Percentiles rank a stretch among this genome's conserved stretches.
phyloP scores from a whole-genome alignment of 2,888 invertebrate species.

The Andrena chrysosceles region DNA sequence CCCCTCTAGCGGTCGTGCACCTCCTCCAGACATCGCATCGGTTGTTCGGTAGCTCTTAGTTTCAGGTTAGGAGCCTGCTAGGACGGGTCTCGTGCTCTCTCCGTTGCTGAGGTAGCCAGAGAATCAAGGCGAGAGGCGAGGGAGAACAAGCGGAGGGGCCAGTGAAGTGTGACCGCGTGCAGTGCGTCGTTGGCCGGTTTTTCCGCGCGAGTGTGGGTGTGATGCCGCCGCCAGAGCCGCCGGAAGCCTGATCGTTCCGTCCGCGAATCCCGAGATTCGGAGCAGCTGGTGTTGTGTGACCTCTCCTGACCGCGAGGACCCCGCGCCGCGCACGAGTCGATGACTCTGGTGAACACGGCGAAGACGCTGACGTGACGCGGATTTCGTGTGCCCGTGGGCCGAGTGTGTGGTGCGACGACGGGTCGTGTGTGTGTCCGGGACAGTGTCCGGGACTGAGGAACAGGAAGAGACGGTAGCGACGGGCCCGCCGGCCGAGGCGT shows the following conservation, averaged over 20 bases:
- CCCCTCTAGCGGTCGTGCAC: slow-evolving; percentile 79
- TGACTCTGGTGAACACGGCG: slow-evolving; percentile 54
- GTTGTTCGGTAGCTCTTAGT: slow-evolving; percentile 84
- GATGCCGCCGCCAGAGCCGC: slow-evolving; percentile 45
- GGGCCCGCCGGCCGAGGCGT: slow-evolving; percentile 70
- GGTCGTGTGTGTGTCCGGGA: slow-evolving; percentile 48
- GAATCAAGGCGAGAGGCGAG: slow-evolving; percentile 6
- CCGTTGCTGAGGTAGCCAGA: slow-evolving; percentile 67
- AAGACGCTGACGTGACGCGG: slow-evolving; percentile 44
- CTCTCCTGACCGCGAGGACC: slow-evolving; percentile 4
- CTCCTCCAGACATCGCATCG: slow-evolving; percentile 84
- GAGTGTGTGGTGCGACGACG: slow-evolving; percentile 54
- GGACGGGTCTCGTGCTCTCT: slow-evolving; percentile 84
- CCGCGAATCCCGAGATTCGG: slow-evolving; percentile 14
- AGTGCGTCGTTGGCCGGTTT: slow-evolving; percentile 45
- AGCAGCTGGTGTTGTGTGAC: slow-evolving; percentile 32
- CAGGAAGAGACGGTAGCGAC: slow-evolving; percentile 66
- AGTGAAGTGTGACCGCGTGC: slow-evolving; percentile 60
- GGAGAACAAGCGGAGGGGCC: slow-evolving; percentile 41
- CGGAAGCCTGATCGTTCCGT: slow-evolving; percentile 44
- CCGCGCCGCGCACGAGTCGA: slow-evolving; percentile 25
- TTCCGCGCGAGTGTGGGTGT: slow-evolving; percentile 56
- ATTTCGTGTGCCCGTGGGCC: slow-evolving; percentile 52
- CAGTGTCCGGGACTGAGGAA: slow-evolving; percentile 59
- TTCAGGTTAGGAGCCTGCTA: slow-evolving; percentile 85